Base-by-base conservation (phyloP, 2,797 vertebrate species). In the Siniperca undulata region DNA sequence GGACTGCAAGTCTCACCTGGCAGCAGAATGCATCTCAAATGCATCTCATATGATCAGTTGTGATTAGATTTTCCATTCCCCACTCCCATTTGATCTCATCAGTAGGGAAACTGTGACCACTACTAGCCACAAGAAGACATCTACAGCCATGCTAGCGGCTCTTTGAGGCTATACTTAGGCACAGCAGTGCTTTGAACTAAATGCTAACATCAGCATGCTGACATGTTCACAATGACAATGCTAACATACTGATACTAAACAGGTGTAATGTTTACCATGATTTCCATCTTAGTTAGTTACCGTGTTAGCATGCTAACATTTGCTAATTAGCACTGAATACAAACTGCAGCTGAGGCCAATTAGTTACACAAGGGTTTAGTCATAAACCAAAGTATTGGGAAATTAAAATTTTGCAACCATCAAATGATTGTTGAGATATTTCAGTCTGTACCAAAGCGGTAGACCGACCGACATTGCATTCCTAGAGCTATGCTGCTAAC, bases 1-100 rank as follows among this genome's bases (percentile, higher is more conserved):
- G 9, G 48, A 46, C 34, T 70, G 30, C 2, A 70, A 50, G 36
- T 60, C 53, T 83, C 36, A 79, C 22, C 71, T 69, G 52, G 34
- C 22, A 59, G 24, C 40, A 36, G 34, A 71, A 84, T 38, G 12
- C 62, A 78, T 48, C 58, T 65, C 19, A 67, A 42, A 74, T 48
- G 60, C 24, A 56, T 55, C 24, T 55, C 27, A 55, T 61, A 34
- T 27, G 65, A 70, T 74, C 2, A 52, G 5, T 17, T 56, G 22
- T 30, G 44, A 75, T 76, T 71, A 30, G 1, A 81, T 75, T 55
- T 77, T 69, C 9, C 13, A 62, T 59, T 59, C 20, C 27, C 7
- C 22, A 14, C 12, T 34, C 13, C 36, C 16, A 58, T 38, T 62
- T 59, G 48, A 70, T 70, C 66, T 72, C 11, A 80, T 70, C 59